phyloP scores from a whole-genome alignment of 2,888 invertebrate genomes.

The Drosophila falleni region DNA sequence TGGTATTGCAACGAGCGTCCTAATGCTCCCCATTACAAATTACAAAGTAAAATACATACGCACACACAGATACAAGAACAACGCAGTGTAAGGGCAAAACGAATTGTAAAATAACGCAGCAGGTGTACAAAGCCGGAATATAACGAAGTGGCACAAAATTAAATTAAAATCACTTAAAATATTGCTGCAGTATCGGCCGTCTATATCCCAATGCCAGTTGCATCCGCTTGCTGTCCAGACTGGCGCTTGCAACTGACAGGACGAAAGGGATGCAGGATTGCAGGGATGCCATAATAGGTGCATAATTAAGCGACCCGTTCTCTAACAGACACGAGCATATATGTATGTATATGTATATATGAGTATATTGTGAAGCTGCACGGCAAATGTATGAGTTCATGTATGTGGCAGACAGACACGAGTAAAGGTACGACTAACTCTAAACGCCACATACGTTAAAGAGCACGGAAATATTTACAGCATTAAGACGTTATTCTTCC shows the following conservation, averaged over 20 bases:
- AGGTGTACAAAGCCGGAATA: slow-evolving; percentile 20
- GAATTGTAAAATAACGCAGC: slow-evolving; percentile 19
- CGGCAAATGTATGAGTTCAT: too few relatives aligned
- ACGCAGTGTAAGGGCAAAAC: slow-evolving; percentile 6
- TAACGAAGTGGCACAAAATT: slow-evolving; percentile 57
- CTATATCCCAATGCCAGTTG: slow-evolving; percentile 25
- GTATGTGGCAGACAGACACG: slow-evolving; percentile 1
- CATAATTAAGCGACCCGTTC: slow-evolving; percentile 69
- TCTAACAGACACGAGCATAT: slow-evolving; percentile 12
- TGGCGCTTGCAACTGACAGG: slow-evolving; percentile 25
- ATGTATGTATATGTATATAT: not conserved
- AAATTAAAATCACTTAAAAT: slow-evolving; percentile 78
- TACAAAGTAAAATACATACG: slow-evolving; percentile 22
- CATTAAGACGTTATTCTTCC: not conserved
- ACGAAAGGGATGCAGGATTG: slow-evolving; percentile 11
- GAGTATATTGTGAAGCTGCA: not conserved
- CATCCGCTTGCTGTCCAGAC: slow-evolving; percentile 44
- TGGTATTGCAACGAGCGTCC: slow-evolving; percentile 22
- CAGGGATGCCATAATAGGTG: slow-evolving; percentile 63
- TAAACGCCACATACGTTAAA: slow-evolving; percentile 18
- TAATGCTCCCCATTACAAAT: slow-evolving; percentile 38
- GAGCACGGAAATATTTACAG: slow-evolving; percentile 4
- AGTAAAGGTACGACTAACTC: slow-evolving; percentile 5
- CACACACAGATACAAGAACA: slow-evolving; percentile 13
- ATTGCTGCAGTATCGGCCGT: slow-evolving; percentile 54